A percentile compares a stretch with the other conserved stretches of the same genome.
phyloP scores from a whole-genome alignment of 2,113 vertebrate genomes.

The Tragelaphus scriptus region DNA sequence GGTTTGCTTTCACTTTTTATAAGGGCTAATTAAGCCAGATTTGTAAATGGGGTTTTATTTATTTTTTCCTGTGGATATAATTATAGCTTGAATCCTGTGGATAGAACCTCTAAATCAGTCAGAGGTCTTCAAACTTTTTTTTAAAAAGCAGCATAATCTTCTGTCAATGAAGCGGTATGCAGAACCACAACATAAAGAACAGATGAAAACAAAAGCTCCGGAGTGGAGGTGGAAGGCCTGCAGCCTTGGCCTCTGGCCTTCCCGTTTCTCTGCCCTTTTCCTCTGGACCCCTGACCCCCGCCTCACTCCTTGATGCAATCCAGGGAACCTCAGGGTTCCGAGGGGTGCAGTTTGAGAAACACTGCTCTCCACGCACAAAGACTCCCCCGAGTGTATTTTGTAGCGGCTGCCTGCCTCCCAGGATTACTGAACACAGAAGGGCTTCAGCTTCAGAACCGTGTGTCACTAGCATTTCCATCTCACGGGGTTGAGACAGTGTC shows the following conservation, averaged over 20 bases:
- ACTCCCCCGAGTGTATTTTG: not conserved
- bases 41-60: conserved; percentile 48
- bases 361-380: not conserved
- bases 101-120: conserved; percentile 60
- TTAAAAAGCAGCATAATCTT: not conserved
- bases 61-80: conserved; percentile 48
- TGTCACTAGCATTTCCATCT: not conserved
- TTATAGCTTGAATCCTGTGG: conserved; percentile 66
- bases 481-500: not conserved
- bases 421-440: not conserved
- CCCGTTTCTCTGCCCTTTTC: not conserved
- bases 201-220: not conserved
- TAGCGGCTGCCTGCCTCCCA: not conserved
- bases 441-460: not conserved
- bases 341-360: not conserved
- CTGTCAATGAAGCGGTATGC: not conserved
- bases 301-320: not conserved
- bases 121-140: conserved; percentile 11
- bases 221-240: fast-evolving
- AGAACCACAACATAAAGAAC: not conserved
- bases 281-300: no score
- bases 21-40: conserved; percentile 65
- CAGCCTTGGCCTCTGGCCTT: not conserved
- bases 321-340: not conserved
- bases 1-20: conserved; percentile 52